Conservation (phyloP, 2,113 vertebrate species). For the Platysteira castanea region DNA sequence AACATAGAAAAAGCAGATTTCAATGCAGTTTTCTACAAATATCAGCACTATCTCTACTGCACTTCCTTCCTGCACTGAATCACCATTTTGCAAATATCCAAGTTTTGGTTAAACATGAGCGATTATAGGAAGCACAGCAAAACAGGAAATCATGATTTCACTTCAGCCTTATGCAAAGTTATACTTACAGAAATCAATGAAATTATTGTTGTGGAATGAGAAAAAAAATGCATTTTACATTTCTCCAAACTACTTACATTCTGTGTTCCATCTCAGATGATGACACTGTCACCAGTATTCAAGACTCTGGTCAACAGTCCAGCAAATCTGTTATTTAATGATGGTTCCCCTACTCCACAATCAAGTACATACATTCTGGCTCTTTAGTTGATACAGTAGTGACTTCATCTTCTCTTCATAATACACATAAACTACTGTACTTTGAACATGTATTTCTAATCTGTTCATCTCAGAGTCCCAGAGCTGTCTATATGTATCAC, state of each 20-base stretch:
- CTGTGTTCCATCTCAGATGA: background rate
- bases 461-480: background rate
- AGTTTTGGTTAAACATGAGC: slow-evolving; percentile 23
- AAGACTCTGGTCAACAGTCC: background rate
- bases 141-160: slow-evolving; percentile 7
- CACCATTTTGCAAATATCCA: background rate
- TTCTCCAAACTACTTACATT: background rate
- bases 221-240: background rate
- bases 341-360: background rate
- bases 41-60: background rate
- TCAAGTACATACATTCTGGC: background rate
- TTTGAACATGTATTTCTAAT: background rate
- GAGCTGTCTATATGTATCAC: background rate
- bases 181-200: background rate
- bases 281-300: background rate
- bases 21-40: background rate
- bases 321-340: background rate
- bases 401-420: background rate
- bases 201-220: background rate
- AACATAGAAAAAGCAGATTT: background rate
- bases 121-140: background rate
- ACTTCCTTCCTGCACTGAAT: slow-evolving; percentile 4
- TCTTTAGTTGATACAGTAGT: background rate
- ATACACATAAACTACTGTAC: background rate
- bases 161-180: background rate